Evolutionary conservation across 1,140 invertebrate species (phyloP).

Genomic region (Gonioctena quinquepunctata): DNA sequence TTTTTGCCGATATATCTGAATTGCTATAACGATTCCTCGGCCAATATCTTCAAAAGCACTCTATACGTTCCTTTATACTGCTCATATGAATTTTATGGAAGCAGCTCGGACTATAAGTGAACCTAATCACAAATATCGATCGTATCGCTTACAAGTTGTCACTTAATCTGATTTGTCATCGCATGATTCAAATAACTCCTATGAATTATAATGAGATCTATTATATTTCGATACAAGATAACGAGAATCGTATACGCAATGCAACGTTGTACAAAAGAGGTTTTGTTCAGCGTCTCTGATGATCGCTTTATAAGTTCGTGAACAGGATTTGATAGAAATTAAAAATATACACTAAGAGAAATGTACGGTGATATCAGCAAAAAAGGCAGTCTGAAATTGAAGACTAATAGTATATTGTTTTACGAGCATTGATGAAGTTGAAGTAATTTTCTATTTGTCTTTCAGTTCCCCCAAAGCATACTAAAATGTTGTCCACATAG

Average conservation of each 20-base stretch:
- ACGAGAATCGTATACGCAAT: not conserved
- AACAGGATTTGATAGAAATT: not conserved
- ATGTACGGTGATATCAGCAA: no score
- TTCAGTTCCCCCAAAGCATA: no score
- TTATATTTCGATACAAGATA: constrained; percentile 8
- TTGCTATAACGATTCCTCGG: no score
- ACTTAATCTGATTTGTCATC: constrained; percentile 13
- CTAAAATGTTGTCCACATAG: no score
- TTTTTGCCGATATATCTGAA: no score
- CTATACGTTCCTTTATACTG: no score
- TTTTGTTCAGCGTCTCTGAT: not conserved
- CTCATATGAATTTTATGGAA: no score
- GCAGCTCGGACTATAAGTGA: not conserved
- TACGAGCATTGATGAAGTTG: no score
- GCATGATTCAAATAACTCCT: constrained; percentile 10
- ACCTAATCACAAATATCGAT: constrained; percentile 13
- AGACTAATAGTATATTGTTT: no score
- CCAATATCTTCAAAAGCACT: no score
- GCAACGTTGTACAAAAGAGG: not conserved
- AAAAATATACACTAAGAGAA: not conserved
- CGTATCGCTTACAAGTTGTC: constrained; percentile 10
- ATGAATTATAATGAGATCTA: constrained; percentile 14
- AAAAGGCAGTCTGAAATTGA: no score
- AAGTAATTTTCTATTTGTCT: no score
- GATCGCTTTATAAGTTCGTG: not conserved